Conservation (phyloP, 2,797 vertebrate species). For the Rachycentron canadum region DNA sequence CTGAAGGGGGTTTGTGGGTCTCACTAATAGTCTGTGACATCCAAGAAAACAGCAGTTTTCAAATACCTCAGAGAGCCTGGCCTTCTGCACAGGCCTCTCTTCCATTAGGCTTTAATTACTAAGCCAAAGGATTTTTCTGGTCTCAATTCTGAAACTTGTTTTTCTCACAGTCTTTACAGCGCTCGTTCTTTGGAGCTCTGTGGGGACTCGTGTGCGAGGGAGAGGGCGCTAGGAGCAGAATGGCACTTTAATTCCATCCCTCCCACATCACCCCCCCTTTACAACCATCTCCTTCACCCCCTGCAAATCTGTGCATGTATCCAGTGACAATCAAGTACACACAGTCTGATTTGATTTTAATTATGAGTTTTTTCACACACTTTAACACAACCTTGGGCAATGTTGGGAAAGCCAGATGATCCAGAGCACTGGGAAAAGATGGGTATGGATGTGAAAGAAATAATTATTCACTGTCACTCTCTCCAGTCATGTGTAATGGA, state of each 20-base stretch:
- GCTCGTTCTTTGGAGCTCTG: constrained; percentile 49
- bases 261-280: background rate
- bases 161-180: constrained; percentile 57
- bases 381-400: constrained; percentile 57
- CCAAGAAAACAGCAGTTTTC: constrained; percentile 66
- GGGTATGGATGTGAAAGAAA: constrained; percentile 12
- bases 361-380: constrained; percentile 56
- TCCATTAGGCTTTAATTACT: constrained; percentile 78
- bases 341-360: constrained; percentile 66
- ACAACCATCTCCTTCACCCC: constrained; percentile 13
- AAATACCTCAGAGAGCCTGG: constrained; percentile 56
- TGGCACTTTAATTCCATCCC: constrained; percentile 51
- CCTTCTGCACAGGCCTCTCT: constrained; percentile 58
- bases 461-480: constrained; percentile 55
- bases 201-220: constrained; percentile 38
- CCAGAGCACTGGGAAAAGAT: constrained; percentile 20
- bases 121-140: constrained; percentile 64
- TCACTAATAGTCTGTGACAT: constrained; percentile 67
- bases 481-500: constrained; percentile 33
- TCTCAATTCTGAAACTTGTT: constrained; percentile 63
- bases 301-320: constrained; percentile 31
- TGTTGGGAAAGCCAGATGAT: constrained; percentile 39
- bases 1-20: constrained; percentile 65
- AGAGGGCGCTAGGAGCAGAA: constrained; percentile 57
- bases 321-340: constrained; percentile 45